A percentile compares a stretch with the other conserved stretches of the same genome.
These are phyloP conservation scores for Brachystomella parvula DNA, from an alignment of 1,140 invertebrate genomes.

Conservation along the genomic window DNA sequence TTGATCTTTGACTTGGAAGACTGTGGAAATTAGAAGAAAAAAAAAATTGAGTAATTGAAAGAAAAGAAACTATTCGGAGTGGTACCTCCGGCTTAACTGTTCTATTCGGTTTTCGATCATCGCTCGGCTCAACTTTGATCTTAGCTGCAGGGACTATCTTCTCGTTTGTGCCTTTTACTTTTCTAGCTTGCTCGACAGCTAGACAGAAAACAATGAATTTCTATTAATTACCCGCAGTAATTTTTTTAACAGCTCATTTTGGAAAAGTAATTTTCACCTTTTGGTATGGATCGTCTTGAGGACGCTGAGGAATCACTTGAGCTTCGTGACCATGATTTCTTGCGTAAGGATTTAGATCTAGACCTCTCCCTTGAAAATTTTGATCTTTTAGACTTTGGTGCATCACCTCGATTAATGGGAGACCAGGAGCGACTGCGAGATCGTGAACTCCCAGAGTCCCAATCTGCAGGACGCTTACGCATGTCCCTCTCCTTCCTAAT, in stretches of 20 bases:
- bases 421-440: constrained; percentile 44
- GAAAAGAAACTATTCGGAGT: background rate
- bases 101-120: background rate
- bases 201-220: background rate
- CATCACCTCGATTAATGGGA: background rate
- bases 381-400: constrained; percentile 16
- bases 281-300: background rate
- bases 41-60: too few relatives aligned
- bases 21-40: background rate
- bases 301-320: constrained; percentile 14
- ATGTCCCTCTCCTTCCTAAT: constrained; percentile 5
- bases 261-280: too few relatives aligned
- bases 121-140: background rate
- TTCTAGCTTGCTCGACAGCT: background rate
- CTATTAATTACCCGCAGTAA: background rate
- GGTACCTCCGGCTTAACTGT: background rate
- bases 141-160: background rate
- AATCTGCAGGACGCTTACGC: background rate
- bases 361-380: constrained; percentile 26
- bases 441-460: constrained; percentile 39
- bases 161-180: background rate
- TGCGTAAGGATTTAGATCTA: constrained; percentile 7
- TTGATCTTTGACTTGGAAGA: constrained; percentile 49
- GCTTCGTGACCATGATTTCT: constrained; percentile 10
- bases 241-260: background rate